These are phyloP conservation scores for Apodemia zela DNA, from an alignment of 2,888 invertebrate species.

Conservation along the genomic window DNA sequence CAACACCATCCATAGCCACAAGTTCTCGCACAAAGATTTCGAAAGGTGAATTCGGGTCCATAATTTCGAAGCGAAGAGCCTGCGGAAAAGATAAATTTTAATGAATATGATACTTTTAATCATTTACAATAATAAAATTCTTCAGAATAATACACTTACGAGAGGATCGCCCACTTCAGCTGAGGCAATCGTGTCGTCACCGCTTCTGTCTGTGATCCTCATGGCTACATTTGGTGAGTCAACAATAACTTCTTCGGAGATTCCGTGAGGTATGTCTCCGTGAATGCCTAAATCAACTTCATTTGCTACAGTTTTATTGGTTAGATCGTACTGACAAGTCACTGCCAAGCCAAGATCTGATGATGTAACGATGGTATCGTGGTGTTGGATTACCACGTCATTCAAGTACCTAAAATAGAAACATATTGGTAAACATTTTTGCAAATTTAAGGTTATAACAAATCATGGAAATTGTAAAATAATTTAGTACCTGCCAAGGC, in stretches of 20 bases:
- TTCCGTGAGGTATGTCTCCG: slow-evolving; percentile 91
- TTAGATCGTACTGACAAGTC: slow-evolving; percentile 95
- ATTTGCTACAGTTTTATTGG: slow-evolving; percentile 96
- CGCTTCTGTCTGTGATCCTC: slow-evolving; percentile 93
- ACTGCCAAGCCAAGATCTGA: slow-evolving; percentile 96
- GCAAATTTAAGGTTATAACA: neutral
- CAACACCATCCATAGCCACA: slow-evolving; percentile 96
- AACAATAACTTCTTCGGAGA: slow-evolving; percentile 94
- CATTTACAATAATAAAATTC: no score
- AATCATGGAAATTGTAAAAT: neutral
- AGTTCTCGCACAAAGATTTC: slow-evolving; percentile 97
- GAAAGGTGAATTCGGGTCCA: slow-evolving; percentile 95
- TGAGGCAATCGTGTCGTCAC: slow-evolving; percentile 90
- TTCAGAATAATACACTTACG: slow-evolving; percentile 43
- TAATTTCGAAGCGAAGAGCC: slow-evolving; percentile 94
- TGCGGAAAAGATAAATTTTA: slow-evolving; percentile 50
- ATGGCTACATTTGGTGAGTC: slow-evolving; percentile 97
- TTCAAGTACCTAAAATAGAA: slow-evolving; percentile 84
- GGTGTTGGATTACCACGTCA: slow-evolving; percentile 96
- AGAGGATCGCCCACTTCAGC: slow-evolving; percentile 96
- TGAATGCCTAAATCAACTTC: slow-evolving; percentile 94
- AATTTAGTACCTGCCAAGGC: slow-evolving; percentile 83
- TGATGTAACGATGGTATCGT: slow-evolving; percentile 96
- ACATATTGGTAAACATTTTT: neutral
- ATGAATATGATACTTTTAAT: slow-evolving; percentile 5